Evolutionary conservation across 2,888 invertebrate species (phyloP), one percentile per base, ranked within the genome.

Genomic region (Caenorhabditis sulstoni): DNA sequence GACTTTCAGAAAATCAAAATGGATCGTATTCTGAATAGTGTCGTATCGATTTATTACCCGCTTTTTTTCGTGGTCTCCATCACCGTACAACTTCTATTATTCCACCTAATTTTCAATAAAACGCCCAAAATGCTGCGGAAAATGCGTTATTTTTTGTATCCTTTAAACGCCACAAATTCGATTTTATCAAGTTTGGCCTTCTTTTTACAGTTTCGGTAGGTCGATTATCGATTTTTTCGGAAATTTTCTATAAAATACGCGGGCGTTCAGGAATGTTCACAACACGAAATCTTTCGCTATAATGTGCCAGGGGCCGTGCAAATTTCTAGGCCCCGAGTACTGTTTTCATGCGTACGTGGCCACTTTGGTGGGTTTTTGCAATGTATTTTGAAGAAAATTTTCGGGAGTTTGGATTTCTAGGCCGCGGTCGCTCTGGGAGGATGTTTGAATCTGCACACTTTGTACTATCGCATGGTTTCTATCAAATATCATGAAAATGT

Each of bases 301-400:
- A 0, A 57, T 77, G 53, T 67, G 76, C 44, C 70, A 70, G 35
- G 70, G 76, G 37, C 50, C 58, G 7, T 77, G 70, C 22, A 68
- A 70, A 45, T 44, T n/a, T 11, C 16, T 70, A 0, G 65, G 65
- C 3, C 45, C 68, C 2, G 44, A 52, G 16, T 52, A 35, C 29
- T 77, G 76, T n/a, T 65, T 77, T 39, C 50, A 70, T 64, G 58
- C 49, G 1, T 77, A 77, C 18, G 50, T 70, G 44, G 39, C 65
- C 3, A 52, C 70, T 8, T n/a, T 68, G 29, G 29, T 29, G 29
- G 7, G 29, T 7, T 29, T 29, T 29, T 12, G 16, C 3, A 16
- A 5, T 29, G 23, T 14, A 22, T 52, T 52, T 11, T 4, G 7
- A 23, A 53, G 18, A 18, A 1, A 18, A 20, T 4, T 57, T 0